Base-by-base conservation (phyloP, 1,140 invertebrate species). In the Scaptomyza hsui region DNA sequence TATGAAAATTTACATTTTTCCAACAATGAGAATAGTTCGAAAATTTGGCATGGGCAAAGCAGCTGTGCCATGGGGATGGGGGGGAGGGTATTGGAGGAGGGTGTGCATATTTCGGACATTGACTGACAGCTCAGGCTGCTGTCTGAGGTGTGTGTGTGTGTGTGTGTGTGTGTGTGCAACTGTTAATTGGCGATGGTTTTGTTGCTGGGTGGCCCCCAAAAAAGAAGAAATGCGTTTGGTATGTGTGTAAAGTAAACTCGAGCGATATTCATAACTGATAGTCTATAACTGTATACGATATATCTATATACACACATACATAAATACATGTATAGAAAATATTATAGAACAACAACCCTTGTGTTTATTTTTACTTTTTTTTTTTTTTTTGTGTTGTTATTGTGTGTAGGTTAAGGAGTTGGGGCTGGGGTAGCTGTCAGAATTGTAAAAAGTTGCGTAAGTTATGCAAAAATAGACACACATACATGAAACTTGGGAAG, bases 1-100 rank as follows among this genome's bases (percentile, higher is more conserved):
- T 85, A 85, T 85, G 81, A 83, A 83, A 83, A 83, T 83, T 83
- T 83, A 85, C 68, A 83, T 80, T 85, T 85, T 79, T 80, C 62
- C 57, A 60, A 72, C 63, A 68, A 68, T 72, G 70, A n/a, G 48
- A 39, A 67, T 67, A 68, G 70, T 68, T 61, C 12, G 37, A 37
- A 51, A 60, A 21, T 59, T 68, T 60, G 64, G 57, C 39, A 39
- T 35, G 56, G 13, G 35, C 26, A 9, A 9, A 9, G 24, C 35
- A 32, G 29, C 29, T 32, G 29, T 9, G 9, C 9, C 24, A 24
- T 3, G 24, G 4, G 24, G 24, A 24, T 2, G 21, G 2, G 10
- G 32, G 2, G 2, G 32, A 4, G 0, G 3, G 32, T 4, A 1
- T 5, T 1, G 32, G 12, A 3, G n/a, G 32, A n/a, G 3, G 12